phyloP scores from a whole-genome alignment of 2,797 vertebrate species.

The Paguma larvata region DNA sequence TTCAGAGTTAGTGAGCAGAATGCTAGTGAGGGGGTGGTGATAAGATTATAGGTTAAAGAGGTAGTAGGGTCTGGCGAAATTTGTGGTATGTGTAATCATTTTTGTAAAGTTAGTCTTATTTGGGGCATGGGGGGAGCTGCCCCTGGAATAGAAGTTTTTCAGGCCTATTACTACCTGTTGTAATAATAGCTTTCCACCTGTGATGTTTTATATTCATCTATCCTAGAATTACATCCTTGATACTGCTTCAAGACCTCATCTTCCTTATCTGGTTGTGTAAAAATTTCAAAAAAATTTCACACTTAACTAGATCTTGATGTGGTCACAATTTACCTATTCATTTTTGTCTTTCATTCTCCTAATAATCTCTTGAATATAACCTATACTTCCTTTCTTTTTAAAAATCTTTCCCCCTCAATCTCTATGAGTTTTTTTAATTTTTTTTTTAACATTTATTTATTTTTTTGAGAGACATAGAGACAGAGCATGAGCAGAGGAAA shows the following conservation, averaged over 20 bases:
- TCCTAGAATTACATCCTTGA: slow-evolving; percentile 38
- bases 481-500: no score
- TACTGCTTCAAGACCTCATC: background rate
- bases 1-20: background rate
- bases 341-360: slow-evolving; percentile 40
- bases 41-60: background rate
- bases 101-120: background rate
- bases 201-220: slow-evolving; percentile 41
- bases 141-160: background rate
- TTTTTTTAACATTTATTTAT: no score
- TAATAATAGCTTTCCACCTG: slow-evolving; percentile 3
- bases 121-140: background rate
- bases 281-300: background rate
- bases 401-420: background rate
- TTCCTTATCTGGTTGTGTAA: background rate
- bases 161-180: background rate
- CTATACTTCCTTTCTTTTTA: background rate
- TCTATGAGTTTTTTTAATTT: background rate
- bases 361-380: background rate
- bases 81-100: background rate
- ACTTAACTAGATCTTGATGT: slow-evolving; percentile 8
- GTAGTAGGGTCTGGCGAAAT: background rate
- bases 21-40: background rate
- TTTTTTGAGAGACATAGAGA: no score
- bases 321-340: background rate